Percentiles rank a stretch among this genome's conserved stretches.
phyloP scores from a whole-genome alignment of 2,113 vertebrate species.

The Elephas maximus region DNA sequence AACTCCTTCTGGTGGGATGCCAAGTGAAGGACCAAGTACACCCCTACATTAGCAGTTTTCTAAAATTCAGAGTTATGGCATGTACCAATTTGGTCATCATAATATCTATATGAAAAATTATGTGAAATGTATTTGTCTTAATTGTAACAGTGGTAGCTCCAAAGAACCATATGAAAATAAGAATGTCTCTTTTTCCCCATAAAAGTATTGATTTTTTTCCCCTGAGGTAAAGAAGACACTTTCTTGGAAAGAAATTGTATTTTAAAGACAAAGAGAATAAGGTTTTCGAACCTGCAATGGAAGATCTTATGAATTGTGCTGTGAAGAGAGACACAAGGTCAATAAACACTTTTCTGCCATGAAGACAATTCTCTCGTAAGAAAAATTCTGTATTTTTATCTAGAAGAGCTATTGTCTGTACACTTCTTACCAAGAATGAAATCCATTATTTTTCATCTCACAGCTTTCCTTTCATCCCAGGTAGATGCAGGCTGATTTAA shows the following conservation, averaged over 20 bases:
- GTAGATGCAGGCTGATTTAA: neutral
- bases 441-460: constrained; percentile 51
- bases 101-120: constrained; percentile 13
- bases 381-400: neutral
- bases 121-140: neutral
- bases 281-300: neutral
- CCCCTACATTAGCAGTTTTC: neutral
- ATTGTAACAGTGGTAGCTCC: constrained; percentile 34
- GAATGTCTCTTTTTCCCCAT: neutral
- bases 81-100: neutral
- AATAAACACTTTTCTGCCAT: constrained; percentile 36
- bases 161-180: constrained; percentile 18
- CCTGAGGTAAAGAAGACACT: neutral
- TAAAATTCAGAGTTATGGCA: neutral
- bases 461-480: constrained; percentile 1
- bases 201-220: neutral
- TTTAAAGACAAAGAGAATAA: constrained; percentile 42
- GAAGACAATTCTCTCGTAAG: neutral
- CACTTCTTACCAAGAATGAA: neutral
- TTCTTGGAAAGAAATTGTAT: neutral
- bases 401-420: neutral
- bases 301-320: constrained; percentile 25
- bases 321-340: constrained; percentile 50
- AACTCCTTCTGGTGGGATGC: neutral
- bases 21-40: neutral